These are phyloP conservation scores for Suricata suricatta DNA, from an alignment of 2,113 vertebrate species.

Conservation along the genomic window DNA sequence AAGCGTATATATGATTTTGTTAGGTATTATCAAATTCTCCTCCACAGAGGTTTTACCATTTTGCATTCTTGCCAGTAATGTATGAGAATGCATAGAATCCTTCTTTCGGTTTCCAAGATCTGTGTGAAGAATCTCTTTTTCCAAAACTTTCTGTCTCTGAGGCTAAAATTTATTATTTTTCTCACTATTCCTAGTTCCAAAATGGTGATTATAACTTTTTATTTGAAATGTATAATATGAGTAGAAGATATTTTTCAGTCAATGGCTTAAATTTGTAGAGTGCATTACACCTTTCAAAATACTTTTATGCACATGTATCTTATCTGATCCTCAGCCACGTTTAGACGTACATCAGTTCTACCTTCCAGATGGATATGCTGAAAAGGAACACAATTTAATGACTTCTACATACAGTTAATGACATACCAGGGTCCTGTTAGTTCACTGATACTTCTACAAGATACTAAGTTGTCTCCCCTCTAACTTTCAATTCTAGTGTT, in stretches of 20 bases:
- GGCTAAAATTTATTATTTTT: slow-evolving; percentile 18
- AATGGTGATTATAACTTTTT: not conserved
- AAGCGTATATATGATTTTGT: not conserved
- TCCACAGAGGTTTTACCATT: not conserved
- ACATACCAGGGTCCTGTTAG: not conserved
- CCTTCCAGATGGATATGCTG: slow-evolving; percentile 16
- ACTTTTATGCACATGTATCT: not conserved
- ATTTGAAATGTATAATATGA: not conserved
- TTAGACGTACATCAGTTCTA: not conserved
- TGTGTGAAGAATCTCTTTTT: not conserved
- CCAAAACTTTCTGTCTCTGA: not conserved
- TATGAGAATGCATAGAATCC: not conserved
- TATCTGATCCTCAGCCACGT: not conserved
- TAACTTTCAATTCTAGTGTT: not conserved
- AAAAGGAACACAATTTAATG: slow-evolving; percentile 4
- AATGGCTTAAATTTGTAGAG: not conserved
- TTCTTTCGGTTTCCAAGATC: not conserved
- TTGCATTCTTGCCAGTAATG: not conserved
- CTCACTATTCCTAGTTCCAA: not conserved
- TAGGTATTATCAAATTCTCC: not conserved
- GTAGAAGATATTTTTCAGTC: not conserved
- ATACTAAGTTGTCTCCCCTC: not conserved
- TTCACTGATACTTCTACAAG: not conserved
- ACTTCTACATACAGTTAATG: not conserved
- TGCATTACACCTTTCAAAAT: not conserved